phyloP scores from a whole-genome alignment of 1,140 invertebrate genomes.

The Agrypnia vestita region DNA sequence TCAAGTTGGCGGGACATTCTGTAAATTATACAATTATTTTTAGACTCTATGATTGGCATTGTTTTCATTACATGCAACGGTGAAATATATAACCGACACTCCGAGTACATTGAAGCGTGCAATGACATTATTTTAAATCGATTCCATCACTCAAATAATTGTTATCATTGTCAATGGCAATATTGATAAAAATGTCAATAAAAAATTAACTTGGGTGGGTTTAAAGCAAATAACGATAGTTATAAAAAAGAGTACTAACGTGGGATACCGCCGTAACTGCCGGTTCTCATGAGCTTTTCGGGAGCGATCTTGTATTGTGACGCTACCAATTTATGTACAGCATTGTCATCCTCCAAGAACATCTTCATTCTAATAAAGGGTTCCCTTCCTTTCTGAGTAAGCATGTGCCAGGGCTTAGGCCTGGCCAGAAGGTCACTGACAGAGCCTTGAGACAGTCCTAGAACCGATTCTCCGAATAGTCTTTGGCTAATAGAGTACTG shows the following conservation, averaged over 20 bases:
- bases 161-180: no score
- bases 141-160: no score
- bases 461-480: slow-evolving; percentile 96
- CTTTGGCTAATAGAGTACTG: slow-evolving; percentile 99
- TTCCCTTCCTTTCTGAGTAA: slow-evolving; percentile 96
- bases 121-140: background rate
- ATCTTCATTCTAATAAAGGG: slow-evolving; percentile 99
- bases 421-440: slow-evolving; percentile 95
- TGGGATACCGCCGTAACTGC: slow-evolving; percentile 90
- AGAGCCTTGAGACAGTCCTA: slow-evolving; percentile 96
- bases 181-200: no score
- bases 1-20: slow-evolving; percentile 82
- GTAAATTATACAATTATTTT: slow-evolving; percentile 62
- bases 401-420: slow-evolving; percentile 98
- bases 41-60: background rate
- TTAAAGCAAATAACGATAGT: no score
- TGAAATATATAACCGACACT: no score
- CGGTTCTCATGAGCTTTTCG: slow-evolving; percentile 95
- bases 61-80: no score
- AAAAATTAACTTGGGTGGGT: no score
- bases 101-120: background rate
- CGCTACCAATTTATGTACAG: slow-evolving; percentile 95
- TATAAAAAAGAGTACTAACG: slow-evolving; percentile 75
- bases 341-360: slow-evolving; percentile 97
- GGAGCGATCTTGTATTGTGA: slow-evolving; percentile 98